Evolutionary conservation across 2,888 invertebrate genomes (phyloP).

Genomic region (Tuberolachnus salignus): DNA sequence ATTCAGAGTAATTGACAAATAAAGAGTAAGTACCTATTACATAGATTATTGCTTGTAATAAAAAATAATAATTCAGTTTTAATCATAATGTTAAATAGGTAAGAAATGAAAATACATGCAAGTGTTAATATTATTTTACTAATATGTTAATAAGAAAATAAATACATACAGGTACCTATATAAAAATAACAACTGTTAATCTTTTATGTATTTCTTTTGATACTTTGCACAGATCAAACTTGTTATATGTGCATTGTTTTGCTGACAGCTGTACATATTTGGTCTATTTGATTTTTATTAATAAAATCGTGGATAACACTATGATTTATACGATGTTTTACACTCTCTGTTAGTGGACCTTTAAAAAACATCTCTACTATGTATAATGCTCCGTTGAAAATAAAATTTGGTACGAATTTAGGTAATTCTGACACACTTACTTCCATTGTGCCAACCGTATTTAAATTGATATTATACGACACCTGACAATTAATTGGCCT

Average conservation of each 20-base stretch:
- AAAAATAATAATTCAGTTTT: neutral
- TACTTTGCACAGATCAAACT: neutral
- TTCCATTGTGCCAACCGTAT: constrained; percentile 39
- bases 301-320: constrained; percentile 44
- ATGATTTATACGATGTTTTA: constrained; percentile 50
- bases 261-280: constrained; percentile 36
- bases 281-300: constrained; percentile 40
- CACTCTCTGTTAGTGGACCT: constrained; percentile 42
- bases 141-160: neutral
- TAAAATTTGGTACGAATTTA: constrained; percentile 34
- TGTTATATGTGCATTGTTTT: neutral
- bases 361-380: constrained; percentile 45
- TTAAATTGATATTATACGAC: constrained; percentile 46
- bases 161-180: neutral
- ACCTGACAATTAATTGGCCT: constrained; percentile 40
- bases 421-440: constrained; percentile 40
- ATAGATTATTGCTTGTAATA: constrained; percentile 4
- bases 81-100: neutral
- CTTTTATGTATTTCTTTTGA: neutral
- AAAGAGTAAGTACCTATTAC: neutral
- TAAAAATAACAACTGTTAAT: neutral
- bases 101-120: neutral
- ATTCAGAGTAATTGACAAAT: constrained; percentile 20
- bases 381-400: constrained; percentile 47
- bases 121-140: neutral